A percentile compares a stretch with the other conserved stretches of the same genome.
Conservation (phyloP, 2,888 invertebrate genomes). For the Brachypalpus laphriformis region DNA sequence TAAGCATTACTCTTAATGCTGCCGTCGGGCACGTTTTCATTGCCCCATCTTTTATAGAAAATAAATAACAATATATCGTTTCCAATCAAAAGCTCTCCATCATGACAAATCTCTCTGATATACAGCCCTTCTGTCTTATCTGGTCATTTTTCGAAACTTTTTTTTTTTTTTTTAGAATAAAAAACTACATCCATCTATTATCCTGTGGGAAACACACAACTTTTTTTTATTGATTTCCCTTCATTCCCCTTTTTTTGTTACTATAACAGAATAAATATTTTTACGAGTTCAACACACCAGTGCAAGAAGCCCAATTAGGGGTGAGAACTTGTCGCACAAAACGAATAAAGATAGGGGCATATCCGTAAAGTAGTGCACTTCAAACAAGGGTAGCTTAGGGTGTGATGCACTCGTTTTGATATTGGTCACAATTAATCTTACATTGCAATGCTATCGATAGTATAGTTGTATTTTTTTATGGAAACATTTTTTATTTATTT, state of each 20-base stretch:
- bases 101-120: not conserved
- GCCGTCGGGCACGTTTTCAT: too few relatives aligned
- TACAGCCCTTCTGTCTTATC: not conserved
- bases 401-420: constrained; percentile 61
- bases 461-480: constrained; percentile 8
- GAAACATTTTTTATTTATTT: constrained; percentile 42
- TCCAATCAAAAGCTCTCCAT: not conserved
- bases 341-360: constrained; percentile 47
- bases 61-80: too few relatives aligned
- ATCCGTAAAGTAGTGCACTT: constrained; percentile 24
- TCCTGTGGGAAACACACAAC: constrained; percentile 46
- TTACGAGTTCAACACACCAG: constrained; percentile 54
- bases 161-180: not conserved
- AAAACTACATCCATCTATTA: not conserved
- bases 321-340: constrained; percentile 64
- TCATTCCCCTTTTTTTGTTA: constrained; percentile 26
- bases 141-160: not conserved
- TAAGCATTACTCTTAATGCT: too few relatives aligned
- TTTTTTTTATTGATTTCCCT: constrained; percentile 56
- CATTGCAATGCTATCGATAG: constrained; percentile 41
- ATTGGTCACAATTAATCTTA: constrained; percentile 47
- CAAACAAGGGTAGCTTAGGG: constrained; percentile 55
- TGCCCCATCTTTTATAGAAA: too few relatives aligned
- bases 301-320: constrained; percentile 61
- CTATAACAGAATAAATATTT: constrained; percentile 61